Base-by-base conservation (phyloP, 1,140 invertebrate species). In the Bombus picipes region DNA sequence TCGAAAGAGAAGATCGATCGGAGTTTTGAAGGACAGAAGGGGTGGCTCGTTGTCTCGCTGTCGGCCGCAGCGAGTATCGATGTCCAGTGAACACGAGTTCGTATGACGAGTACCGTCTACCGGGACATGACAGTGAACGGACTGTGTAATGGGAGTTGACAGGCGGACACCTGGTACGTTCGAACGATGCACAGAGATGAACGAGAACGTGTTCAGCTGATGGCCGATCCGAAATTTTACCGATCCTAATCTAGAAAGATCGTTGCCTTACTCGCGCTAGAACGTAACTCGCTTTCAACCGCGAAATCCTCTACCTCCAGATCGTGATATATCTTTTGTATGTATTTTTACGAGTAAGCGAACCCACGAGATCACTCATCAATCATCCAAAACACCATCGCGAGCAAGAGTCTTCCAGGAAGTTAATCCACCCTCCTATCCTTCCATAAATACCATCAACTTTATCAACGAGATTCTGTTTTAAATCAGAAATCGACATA, bases 311-410 rank as follows among this genome's bases (percentile, higher is more conserved):
- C 88, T 89, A 89, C 88, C 85, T 90, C 89, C 66, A 87, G 62
- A 87, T 79, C 88, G 79, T 88, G 83, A 90, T 90, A 89, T 89
- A 90, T 90, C 72, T 89, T 89, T 90, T 85, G 47, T 84, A 90
- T 74, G 77, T 89, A 89, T 89, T 74, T 89, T 41, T 80, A 85
- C 65, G 39, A n/a, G 37, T 68, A 18, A 53, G 22, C 22, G 41
- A 57, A 57, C 28, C 53, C n/a, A 10, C 72, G 41, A 53, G 3
- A 68, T 34, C 68, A 9, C 43, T 34, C 12, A 8, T 22, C 53
- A 0, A 0, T 0, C 53, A 25, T 1, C 1, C 9, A 9, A 32
- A 32, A 6, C 25, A 28, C 1, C 57, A n/a, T 13, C 32, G 9
- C 22, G 28, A 34, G 25, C 81, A 5, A 10, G 22, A 59, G 76